Evolutionary conservation across 2,888 invertebrate genomes (phyloP), one percentile per base, ranked within the genome.

Genomic region (Carabus problematicus): DNA sequence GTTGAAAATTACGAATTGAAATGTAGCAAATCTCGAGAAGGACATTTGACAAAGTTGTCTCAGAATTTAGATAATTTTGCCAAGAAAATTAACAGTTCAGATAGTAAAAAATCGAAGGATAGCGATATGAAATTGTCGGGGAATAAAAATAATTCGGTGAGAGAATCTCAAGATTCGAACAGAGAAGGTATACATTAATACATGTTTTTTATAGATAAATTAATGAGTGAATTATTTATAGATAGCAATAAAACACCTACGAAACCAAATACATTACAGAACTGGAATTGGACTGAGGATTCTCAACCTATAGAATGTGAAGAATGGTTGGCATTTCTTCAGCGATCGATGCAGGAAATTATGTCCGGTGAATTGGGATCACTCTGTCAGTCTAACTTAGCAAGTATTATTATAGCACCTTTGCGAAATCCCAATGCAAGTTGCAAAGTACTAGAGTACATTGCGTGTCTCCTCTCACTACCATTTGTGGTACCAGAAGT

Each of bases 321-420:
- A 72, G 94, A 95, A 80, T 94, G 94, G 94, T 84, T 93, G 72
- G 93, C 91, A 0, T 95, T 94, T 80, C 81, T 95, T 0, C 89
- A 91, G 75, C 88, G 89, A 9, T 91, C 92, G 12, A 92, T 93
- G 80, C 90, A 90, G 78, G 95, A 94, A 84, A 87, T 93, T 11
- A 88, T 94, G 83, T 89, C 89, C 67, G 92, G 92, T 0, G 93
- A 93, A 80, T 84, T 92, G 12, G 89, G 89, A 74, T 91, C 91
- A 1, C 82, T 94, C 3, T 86, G 89, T 16, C 91, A 93, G 77
- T 72, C 88, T 9, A 89, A 89, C 80, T 85, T 89, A 81, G 88
- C 89, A 74, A 76, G 82, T 76, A 77, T 77, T 42, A 73, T 81
- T 14, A 78, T 90, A 3, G 86, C 88, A 0, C 90, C 91, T 0